A percentile compares a stretch with the other conserved stretches of the same genome.
Conservation (phyloP, 1,140 invertebrate species). For the Akabosia matsudoensis region DNA sequence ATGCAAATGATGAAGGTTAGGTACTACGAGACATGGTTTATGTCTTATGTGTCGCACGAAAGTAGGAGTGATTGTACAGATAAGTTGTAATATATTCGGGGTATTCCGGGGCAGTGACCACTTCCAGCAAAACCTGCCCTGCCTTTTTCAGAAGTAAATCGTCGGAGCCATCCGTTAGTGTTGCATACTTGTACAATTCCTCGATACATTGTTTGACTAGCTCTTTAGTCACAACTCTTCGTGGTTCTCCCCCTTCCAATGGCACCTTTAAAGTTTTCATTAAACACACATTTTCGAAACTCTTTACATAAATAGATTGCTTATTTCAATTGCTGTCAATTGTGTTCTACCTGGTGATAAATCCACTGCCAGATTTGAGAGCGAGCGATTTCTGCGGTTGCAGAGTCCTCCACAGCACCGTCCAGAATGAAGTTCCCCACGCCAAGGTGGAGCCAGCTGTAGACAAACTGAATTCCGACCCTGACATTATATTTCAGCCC, state of each 20-base stretch:
- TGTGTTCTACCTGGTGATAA: conserved; percentile 56
- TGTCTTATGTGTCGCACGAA: conserved; percentile 27
- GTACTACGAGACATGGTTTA: background rate
- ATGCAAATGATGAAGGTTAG: background rate
- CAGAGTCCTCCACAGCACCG: conserved; percentile 67
- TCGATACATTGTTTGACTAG: conserved; percentile 53
- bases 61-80: conserved; percentile 49
- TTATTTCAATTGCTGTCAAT: conserved; percentile 35
- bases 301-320: background rate
- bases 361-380: conserved; percentile 74
- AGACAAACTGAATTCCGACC: conserved; percentile 64
- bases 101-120: conserved; percentile 55
- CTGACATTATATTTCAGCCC: conserved; percentile 65
- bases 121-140: conserved; percentile 57
- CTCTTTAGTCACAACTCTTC: conserved; percentile 52
- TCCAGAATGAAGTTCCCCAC: conserved; percentile 64
- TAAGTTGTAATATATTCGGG: conserved; percentile 61
- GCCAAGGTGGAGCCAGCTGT: conserved; percentile 63
- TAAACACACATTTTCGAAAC: background rate
- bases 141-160: conserved; percentile 49
- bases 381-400: conserved; percentile 70
- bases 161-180: background rate
- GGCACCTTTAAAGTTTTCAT: conserved; percentile 32
- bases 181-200: conserved; percentile 24
- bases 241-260: conserved; percentile 54